A percentile compares a stretch with the other conserved stretches of the same genome.
phyloP scores from a whole-genome alignment of 2,888 invertebrate species.

The Hypomecis punctinalis region DNA sequence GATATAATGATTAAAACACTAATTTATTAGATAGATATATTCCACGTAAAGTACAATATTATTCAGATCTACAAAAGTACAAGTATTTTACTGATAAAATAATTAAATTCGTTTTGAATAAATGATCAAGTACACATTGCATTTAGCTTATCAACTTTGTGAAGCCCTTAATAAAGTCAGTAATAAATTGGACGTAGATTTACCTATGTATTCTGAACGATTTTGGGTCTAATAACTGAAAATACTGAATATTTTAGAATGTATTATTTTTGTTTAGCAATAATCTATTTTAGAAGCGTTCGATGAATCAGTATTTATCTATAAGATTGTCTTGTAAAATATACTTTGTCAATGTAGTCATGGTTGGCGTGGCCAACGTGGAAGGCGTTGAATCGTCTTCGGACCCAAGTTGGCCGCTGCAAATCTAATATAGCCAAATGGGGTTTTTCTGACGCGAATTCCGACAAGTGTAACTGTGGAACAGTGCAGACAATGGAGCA shows the following conservation, averaged over 20 bases:
- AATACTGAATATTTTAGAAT: not conserved
- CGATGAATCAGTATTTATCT: not conserved
- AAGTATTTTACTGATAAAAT: slow-evolving; percentile 9
- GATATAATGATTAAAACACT: slow-evolving; percentile 22
- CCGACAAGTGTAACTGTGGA: too few relatives aligned
- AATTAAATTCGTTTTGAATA: slow-evolving; percentile 9
- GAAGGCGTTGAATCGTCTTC: too few relatives aligned
- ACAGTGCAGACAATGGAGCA: too few relatives aligned
- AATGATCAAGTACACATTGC: slow-evolving; percentile 20
- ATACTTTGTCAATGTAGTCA: too few relatives aligned
- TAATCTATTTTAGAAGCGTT: slow-evolving; percentile 1
- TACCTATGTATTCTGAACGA: slow-evolving; percentile 11
- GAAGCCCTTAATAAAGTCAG: not conserved
- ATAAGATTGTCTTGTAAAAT: too few relatives aligned
- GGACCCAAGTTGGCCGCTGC: too few relatives aligned
- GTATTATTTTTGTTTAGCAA: slow-evolving; percentile 22
- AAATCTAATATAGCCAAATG: too few relatives aligned
- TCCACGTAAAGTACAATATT: slow-evolving; percentile 32
- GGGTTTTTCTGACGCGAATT: too few relatives aligned
- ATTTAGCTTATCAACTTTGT: slow-evolving; percentile 21
- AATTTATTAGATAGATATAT: slow-evolving; percentile 35
- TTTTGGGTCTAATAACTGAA: not conserved
- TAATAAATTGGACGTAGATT: not conserved
- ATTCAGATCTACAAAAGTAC: slow-evolving; percentile 17
- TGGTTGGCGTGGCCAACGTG: too few relatives aligned